Conservation (phyloP, 1,140 invertebrate species). For the Leptinotarsa undecemlineata region DNA sequence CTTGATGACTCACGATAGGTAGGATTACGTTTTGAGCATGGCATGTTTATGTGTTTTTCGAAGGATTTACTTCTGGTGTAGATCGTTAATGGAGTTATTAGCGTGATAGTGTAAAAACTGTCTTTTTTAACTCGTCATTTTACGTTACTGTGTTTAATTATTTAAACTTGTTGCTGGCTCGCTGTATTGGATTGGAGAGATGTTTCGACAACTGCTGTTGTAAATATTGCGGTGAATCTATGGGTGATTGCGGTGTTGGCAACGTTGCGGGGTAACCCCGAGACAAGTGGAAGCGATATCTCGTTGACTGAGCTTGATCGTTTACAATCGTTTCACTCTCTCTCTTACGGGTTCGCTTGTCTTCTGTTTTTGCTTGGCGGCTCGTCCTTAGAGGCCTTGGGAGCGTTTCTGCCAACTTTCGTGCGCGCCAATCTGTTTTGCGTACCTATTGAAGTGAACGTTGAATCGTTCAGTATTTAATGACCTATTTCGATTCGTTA, state of each 20-base stretch:
- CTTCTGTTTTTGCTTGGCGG: slow-evolving; percentile 26
- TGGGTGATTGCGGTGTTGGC: slow-evolving; percentile 7
- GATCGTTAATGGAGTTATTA: not conserved
- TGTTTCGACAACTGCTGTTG: not conserved
- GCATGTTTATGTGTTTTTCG: not conserved
- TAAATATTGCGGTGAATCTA: not conserved
- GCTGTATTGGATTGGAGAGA: no score
- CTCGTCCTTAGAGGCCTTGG: slow-evolving; percentile 24
- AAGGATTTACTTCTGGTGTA: not conserved
- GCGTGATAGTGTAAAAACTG: no score
- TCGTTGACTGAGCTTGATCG: slow-evolving; percentile 26
- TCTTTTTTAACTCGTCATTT: no score
- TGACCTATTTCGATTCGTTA: slow-evolving; percentile 17
- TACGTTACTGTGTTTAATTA: no score
- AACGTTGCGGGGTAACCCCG: slow-evolving; percentile 29
- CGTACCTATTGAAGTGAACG: not conserved
- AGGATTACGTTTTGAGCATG: slow-evolving; percentile 4
- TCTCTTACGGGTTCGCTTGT: slow-evolving; percentile 27
- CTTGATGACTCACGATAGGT: not conserved
- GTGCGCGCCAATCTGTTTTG: slow-evolving; percentile 16
- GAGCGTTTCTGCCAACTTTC: slow-evolving; percentile 13
- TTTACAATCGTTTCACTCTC: slow-evolving; percentile 31
- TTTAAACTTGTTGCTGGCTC: no score
- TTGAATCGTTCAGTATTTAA: not conserved
- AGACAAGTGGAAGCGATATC: slow-evolving; percentile 31